Conservation (phyloP, 2,113 vertebrate species). For the Sturnus vulgaris region DNA sequence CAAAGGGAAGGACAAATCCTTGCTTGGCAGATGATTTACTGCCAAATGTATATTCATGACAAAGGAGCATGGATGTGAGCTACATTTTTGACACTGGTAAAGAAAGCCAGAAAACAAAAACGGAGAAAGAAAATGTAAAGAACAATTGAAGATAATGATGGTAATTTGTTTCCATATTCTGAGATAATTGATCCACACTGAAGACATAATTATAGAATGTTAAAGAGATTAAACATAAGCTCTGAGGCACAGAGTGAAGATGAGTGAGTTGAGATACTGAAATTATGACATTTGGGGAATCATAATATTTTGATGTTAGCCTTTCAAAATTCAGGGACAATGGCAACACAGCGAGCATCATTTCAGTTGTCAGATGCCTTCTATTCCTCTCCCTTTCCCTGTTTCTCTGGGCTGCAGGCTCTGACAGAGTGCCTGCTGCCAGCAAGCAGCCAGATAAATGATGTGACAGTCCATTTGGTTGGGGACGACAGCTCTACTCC, state of each 20-base stretch:
- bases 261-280: slow-evolving; percentile 17
- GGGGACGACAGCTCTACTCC: not conserved
- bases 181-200: slow-evolving; percentile 70
- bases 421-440: slow-evolving; percentile 31
- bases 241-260: slow-evolving; percentile 47
- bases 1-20: not conserved
- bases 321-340: slow-evolving; percentile 56
- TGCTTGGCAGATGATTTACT: slow-evolving; percentile 42
- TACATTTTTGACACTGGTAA: slow-evolving; percentile 6
- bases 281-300: slow-evolving; percentile 67
- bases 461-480: slow-evolving; percentile 8
- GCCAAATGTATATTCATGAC: not conserved
- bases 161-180: slow-evolving; percentile 73
- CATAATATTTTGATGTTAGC: slow-evolving; percentile 71
- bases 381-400: not conserved
- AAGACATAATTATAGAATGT: slow-evolving; percentile 67
- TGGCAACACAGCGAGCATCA: not conserved
- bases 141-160: slow-evolving; percentile 68
- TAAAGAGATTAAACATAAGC: slow-evolving; percentile 69
- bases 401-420: not conserved
- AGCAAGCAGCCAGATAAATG: not conserved
- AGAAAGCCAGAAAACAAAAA: not conserved
- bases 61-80: not conserved
- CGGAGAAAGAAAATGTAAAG: slow-evolving; percentile 61
- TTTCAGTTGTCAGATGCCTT: slow-evolving; percentile 1